Evolutionary conservation across 2,888 invertebrate species (phyloP).

Genomic region (Napeogenes inachia): DNA sequence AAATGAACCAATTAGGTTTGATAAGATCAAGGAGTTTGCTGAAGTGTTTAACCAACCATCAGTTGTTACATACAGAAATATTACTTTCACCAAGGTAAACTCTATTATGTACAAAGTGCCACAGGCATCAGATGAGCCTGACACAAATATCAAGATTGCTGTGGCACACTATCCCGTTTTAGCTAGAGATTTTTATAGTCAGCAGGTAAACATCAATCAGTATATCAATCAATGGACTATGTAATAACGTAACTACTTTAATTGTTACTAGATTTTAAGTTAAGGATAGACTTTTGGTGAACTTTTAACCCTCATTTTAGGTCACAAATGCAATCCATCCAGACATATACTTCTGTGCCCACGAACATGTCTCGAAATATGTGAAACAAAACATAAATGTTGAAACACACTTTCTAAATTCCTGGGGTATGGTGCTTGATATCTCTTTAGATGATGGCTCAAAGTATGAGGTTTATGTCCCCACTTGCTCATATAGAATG

Average conservation of each 20-base stretch:
- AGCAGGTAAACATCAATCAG: slow-evolving; percentile 49
- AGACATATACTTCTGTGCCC: slow-evolving; percentile 78
- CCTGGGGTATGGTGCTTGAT: slow-evolving; percentile 41
- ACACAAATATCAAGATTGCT: slow-evolving; percentile 78
- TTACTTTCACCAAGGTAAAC: slow-evolving; percentile 86
- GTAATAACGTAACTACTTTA: background rate
- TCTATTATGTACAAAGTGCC: slow-evolving; percentile 81
- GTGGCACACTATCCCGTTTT: slow-evolving; percentile 85
- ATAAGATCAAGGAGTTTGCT: slow-evolving; percentile 85
- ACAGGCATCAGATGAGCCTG: slow-evolving; percentile 58
- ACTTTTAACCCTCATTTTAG: slow-evolving; percentile 55
- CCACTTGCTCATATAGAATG: slow-evolving; percentile 98
- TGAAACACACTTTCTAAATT: slow-evolving; percentile 39
- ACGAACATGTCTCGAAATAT: slow-evolving; percentile 83
- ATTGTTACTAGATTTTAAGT: background rate
- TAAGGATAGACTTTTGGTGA: too few relatives aligned
- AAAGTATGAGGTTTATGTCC: slow-evolving; percentile 89
- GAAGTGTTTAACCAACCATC: slow-evolving; percentile 84
- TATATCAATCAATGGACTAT: background rate
- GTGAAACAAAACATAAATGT: slow-evolving; percentile 53
- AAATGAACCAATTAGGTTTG: slow-evolving; percentile 81
- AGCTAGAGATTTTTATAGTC: slow-evolving; percentile 49
- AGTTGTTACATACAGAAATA: slow-evolving; percentile 77
- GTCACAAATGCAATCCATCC: slow-evolving; percentile 79
- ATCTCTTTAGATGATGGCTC: slow-evolving; percentile 41